Conservation (phyloP, 2,797 vertebrate species). For the Alfaro cultratus region DNA sequence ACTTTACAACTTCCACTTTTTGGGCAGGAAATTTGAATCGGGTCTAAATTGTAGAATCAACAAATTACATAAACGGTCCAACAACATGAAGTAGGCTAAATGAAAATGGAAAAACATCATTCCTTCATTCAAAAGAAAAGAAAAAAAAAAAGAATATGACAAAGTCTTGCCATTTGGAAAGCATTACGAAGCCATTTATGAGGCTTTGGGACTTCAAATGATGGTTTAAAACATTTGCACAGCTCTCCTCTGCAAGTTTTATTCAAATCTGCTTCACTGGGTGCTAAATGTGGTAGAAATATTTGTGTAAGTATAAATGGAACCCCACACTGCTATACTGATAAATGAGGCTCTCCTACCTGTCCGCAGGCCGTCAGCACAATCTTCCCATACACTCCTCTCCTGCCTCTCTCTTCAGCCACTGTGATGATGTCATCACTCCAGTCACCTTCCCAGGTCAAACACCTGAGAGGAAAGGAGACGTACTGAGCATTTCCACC, state of each 20-base stretch:
- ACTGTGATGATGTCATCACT: constrained; percentile 76
- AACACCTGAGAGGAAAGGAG: constrained; percentile 75
- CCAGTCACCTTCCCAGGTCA: constrained; percentile 89
- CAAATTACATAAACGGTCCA: neutral
- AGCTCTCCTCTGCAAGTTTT: neutral
- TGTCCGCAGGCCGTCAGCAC: constrained; percentile 82
- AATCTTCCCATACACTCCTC: constrained; percentile 84
- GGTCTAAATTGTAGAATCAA: neutral
- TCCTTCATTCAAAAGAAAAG: neutral
- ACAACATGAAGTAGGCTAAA: neutral
- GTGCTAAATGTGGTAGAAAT: neutral
- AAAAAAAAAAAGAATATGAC: neutral
- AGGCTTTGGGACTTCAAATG: neutral
- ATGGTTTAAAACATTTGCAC: neutral
- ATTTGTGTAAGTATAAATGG: neutral
- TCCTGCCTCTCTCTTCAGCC: constrained; percentile 77
- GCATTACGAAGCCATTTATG: neutral
- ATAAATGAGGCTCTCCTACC: constrained; percentile 63
- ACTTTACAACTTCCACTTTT: neutral
- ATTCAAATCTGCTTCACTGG: neutral
- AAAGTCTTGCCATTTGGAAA: neutral
- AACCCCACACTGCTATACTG: neutral
- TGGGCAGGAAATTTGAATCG: neutral
- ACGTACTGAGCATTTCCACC: neutral
- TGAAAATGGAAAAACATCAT: neutral